Evolutionary conservation across 1,140 invertebrate genomes (phyloP).

Genomic region (Ceratina japonica): DNA sequence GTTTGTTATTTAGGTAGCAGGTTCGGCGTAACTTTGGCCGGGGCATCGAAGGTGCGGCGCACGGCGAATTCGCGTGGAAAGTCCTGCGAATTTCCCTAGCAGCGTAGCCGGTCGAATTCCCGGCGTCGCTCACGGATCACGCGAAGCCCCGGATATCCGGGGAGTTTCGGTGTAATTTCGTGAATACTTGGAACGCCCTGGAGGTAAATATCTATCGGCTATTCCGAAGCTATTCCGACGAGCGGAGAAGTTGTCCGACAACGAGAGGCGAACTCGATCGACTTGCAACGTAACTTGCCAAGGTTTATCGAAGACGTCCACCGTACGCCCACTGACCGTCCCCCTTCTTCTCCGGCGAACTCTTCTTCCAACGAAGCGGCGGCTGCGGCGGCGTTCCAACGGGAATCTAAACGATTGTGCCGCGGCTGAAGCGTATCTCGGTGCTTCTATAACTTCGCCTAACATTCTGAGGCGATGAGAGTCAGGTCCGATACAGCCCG

Average conservation of each 20-base stretch:
- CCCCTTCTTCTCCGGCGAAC: background rate
- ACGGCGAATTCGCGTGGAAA: background rate
- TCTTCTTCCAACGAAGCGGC: too few species aligned
- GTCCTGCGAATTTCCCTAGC: slow-evolving; percentile 18
- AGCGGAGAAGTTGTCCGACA: slow-evolving; percentile 35
- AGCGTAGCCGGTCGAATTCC: slow-evolving; percentile 17
- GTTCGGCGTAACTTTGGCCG: background rate
- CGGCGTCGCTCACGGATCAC: slow-evolving; percentile 34
- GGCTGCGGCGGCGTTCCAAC: background rate
- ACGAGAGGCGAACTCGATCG: slow-evolving; percentile 13
- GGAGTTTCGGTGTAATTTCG: slow-evolving; percentile 35
- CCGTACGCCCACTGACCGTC: slow-evolving; percentile 1
- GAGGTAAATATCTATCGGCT: slow-evolving; percentile 45
- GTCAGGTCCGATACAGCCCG: background rate
- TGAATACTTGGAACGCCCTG: slow-evolving; percentile 38
- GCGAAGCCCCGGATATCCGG: slow-evolving; percentile 8
- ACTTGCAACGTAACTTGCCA: slow-evolving; percentile 28
- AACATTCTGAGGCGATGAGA: background rate
- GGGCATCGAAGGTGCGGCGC: background rate
- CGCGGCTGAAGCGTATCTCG: background rate
- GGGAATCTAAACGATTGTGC: slow-evolving; percentile 2
- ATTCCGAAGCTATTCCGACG: slow-evolving; percentile 30
- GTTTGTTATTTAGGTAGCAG: slow-evolving; percentile 1
- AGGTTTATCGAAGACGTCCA: slow-evolving; percentile 34
- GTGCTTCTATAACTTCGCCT: background rate